phyloP scores from a whole-genome alignment of 2,797 vertebrate genomes.

The Platyrinchus mystaceus region DNA sequence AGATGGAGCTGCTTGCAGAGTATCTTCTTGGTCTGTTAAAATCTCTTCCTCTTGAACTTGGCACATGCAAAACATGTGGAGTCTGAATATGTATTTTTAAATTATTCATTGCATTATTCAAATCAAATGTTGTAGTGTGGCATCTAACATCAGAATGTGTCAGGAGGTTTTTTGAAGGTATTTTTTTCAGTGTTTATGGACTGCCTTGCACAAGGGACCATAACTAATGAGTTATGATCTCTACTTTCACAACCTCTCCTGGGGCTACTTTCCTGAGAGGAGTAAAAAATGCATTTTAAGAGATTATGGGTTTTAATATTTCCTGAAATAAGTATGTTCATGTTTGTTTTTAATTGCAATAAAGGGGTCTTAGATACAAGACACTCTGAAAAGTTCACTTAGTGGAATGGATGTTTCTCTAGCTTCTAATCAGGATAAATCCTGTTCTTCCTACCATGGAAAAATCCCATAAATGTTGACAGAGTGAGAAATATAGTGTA shows the following conservation, averaged over 20 bases:
- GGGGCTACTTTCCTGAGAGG: background rate
- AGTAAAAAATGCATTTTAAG: background rate
- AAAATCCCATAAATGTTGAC: background rate
- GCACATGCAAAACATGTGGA: rapidly evolving
- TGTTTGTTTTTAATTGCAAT: background rate
- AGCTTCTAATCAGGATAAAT: background rate
- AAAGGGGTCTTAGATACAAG: background rate
- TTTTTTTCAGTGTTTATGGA: background rate
- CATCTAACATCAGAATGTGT: background rate
- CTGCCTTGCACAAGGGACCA: rapidly evolving
- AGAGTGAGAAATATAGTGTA: background rate
- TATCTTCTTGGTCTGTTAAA: background rate
- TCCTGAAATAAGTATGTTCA: background rate
- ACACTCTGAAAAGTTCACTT: background rate
- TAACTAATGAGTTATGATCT: background rate
- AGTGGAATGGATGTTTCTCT: background rate
- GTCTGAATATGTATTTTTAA: background rate
- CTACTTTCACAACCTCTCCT: background rate
- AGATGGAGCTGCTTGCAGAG: background rate
- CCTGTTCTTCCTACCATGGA: background rate
- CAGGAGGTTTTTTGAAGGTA: rapidly evolving
- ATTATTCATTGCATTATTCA: background rate
- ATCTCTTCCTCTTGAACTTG: background rate
- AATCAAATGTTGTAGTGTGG: background rate
- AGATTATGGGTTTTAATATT: background rate